These are phyloP conservation scores for Adelosebastes latens DNA, from an alignment of 2,797 vertebrate species.

Conservation along the genomic window DNA sequence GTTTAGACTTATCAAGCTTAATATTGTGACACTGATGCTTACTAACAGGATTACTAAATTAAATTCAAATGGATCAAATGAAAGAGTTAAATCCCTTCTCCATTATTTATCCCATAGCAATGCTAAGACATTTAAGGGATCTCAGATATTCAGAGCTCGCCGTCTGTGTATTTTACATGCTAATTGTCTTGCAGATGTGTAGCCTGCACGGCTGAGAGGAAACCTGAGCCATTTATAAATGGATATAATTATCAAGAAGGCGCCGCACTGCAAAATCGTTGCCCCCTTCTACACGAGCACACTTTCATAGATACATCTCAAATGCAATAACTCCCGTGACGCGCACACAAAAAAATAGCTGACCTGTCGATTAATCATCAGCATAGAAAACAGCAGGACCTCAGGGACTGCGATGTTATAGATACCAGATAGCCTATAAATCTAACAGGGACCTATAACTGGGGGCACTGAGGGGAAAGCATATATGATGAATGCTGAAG, in stretches of 20 bases:
- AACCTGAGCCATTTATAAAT: conserved; percentile 31
- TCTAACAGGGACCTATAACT: conserved; percentile 65
- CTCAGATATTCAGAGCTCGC: conserved; percentile 14
- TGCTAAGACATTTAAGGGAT: conserved; percentile 28
- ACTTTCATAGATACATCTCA: conserved; percentile 17
- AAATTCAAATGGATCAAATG: conserved; percentile 49
- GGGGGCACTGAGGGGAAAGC: conserved; percentile 45
- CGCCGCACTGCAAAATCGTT: conserved; percentile 12
- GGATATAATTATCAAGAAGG: conserved; percentile 38
- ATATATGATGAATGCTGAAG: conserved; percentile 54
- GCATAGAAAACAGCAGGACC: conserved; percentile 50
- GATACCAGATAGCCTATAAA: conserved; percentile 68
- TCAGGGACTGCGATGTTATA: conserved; percentile 57
- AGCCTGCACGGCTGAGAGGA: neutral
- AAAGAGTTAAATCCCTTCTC: conserved; percentile 37
- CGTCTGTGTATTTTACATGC: conserved; percentile 22
- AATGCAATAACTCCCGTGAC: conserved; percentile 35
- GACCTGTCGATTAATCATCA: conserved; percentile 66
- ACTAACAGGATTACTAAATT: conserved; percentile 49
- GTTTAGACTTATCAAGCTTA: conserved; percentile 16
- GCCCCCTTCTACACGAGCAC: conserved; percentile 17
- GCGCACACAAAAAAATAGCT: conserved; percentile 21
- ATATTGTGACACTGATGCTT: conserved; percentile 44
- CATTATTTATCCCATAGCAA: conserved; percentile 37
- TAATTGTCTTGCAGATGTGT: conserved; percentile 43